Conservation (phyloP, 2,113 vertebrate species). For the Callithrix jacchus region DNA sequence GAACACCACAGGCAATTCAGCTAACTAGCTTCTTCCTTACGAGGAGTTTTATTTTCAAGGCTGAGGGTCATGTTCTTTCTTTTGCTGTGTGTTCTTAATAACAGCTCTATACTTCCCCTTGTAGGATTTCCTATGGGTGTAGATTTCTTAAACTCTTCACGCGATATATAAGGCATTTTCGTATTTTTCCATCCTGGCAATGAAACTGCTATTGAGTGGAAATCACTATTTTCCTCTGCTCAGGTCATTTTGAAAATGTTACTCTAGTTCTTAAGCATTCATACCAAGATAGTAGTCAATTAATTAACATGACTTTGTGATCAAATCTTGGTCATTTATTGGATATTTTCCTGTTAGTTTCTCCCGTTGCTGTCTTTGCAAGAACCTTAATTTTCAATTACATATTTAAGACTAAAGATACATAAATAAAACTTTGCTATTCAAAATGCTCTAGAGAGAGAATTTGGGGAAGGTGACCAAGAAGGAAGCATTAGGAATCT, state of each 20-base stretch:
- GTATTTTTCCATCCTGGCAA: neutral
- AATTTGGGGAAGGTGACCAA: neutral
- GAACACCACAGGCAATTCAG: neutral
- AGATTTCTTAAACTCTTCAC: neutral
- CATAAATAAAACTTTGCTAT: neutral
- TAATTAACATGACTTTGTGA: neutral
- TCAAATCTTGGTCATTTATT: neutral
- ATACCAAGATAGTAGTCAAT: neutral
- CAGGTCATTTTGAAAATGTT: neutral
- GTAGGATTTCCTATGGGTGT: neutral
- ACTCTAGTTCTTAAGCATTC: neutral
- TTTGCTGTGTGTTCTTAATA: neutral
- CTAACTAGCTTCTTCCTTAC: neutral
- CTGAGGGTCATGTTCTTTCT: neutral
- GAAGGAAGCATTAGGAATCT: neutral
- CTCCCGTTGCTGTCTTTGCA: neutral
- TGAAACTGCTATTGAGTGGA: neutral
- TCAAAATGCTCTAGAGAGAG: neutral
- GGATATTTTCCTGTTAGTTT: neutral
- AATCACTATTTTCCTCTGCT: neutral
- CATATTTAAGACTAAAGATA: neutral
- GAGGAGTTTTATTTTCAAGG: neutral
- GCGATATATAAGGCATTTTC: neutral
- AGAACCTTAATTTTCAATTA: neutral
- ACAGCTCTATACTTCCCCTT: fast-evolving